Percentiles rank a stretch among this genome's conserved stretches.
These are phyloP conservation scores for Drosophila diplacantha DNA, from an alignment of 2,888 invertebrate genomes.

Conservation along the genomic window DNA sequence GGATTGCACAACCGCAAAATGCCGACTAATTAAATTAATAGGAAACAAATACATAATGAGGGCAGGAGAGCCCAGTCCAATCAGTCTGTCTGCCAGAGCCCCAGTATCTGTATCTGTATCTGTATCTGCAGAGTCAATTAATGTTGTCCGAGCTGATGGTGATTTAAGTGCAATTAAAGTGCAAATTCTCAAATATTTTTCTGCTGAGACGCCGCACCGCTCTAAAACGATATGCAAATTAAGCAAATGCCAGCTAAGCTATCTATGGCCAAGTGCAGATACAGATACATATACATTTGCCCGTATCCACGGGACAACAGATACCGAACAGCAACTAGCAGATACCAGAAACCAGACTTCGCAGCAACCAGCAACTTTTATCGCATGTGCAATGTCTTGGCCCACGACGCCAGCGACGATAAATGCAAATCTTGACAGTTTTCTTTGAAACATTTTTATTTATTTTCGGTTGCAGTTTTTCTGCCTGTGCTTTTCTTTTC, in stretches of 20 bases:
- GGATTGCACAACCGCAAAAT: conserved; percentile 56
- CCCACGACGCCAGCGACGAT: conserved; percentile 53
- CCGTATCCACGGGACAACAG: conserved; percentile 52
- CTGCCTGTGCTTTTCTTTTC: conserved; percentile 16
- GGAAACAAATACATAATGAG: conserved; percentile 55
- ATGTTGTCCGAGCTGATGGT: conserved; percentile 37
- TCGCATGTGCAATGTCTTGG: conserved; percentile 62
- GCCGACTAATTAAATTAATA: conserved; percentile 69
- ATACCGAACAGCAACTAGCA: conserved; percentile 31
- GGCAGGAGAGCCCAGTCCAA: conserved; percentile 21
- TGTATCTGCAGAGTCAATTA: conserved; percentile 54
- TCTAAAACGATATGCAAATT: conserved; percentile 53
- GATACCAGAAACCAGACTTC: conserved; percentile 41
- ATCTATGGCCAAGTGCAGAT: conserved; percentile 29
- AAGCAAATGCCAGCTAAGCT: conserved; percentile 58
- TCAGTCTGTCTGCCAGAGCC: conserved; percentile 15
- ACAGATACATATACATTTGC: conserved; percentile 18
- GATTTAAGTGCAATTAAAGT: conserved; percentile 52
- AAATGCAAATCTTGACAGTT: conserved; percentile 72
- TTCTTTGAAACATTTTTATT: conserved; percentile 64
- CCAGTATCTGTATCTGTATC: conserved; percentile 27
- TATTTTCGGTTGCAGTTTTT: conserved; percentile 61
- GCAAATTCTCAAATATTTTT: conserved; percentile 51
- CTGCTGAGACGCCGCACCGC: conserved; percentile 25
- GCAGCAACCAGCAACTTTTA: conserved; percentile 50